phyloP scores from a whole-genome alignment of 2,113 vertebrate genomes.

The Pygoscelis antarcticus region DNA sequence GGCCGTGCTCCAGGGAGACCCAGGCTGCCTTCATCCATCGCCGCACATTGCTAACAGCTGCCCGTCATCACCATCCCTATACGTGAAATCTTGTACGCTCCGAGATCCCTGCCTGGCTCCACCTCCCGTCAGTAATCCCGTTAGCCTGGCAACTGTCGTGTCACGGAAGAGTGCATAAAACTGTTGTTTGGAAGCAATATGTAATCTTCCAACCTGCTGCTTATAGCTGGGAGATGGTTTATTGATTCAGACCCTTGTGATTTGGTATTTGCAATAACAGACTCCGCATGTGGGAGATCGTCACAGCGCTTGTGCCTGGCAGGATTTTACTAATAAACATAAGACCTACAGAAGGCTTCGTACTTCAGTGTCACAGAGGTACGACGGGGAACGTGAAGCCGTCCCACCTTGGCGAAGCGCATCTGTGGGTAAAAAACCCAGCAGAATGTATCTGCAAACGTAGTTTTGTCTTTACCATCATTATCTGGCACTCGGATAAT shows the following conservation, averaged over 20 bases:
- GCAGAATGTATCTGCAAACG: not conserved
- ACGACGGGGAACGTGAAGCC: not conserved
- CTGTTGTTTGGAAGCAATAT: conserved; percentile 43
- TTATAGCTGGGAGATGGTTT: conserved; percentile 56
- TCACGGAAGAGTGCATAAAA: conserved; percentile 35
- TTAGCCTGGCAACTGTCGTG: conserved; percentile 56
- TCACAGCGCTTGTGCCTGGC: conserved; percentile 44
- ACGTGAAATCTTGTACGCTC: not conserved
- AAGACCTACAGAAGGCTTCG: not conserved
- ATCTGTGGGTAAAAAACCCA: not conserved
- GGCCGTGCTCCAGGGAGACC: conserved; percentile 38
- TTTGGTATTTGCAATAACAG: conserved; percentile 67
- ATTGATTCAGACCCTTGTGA: conserved; percentile 66
- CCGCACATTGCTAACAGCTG: not conserved
- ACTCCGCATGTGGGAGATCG: conserved; percentile 23
- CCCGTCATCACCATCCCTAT: conserved; percentile 3
- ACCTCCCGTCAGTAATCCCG: conserved; percentile 46
- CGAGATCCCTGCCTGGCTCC: conserved; percentile 31
- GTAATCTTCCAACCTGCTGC: conserved; percentile 61
- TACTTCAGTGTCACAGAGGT: not conserved
- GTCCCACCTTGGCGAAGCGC: not conserved
- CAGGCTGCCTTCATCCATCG: conserved; percentile 24
- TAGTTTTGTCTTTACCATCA: not conserved
- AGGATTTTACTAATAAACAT: conserved; percentile 40
- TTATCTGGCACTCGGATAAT: not conserved